Conservation (phyloP, 2,797 vertebrate genomes). For the Phylloscopus collybita region DNA sequence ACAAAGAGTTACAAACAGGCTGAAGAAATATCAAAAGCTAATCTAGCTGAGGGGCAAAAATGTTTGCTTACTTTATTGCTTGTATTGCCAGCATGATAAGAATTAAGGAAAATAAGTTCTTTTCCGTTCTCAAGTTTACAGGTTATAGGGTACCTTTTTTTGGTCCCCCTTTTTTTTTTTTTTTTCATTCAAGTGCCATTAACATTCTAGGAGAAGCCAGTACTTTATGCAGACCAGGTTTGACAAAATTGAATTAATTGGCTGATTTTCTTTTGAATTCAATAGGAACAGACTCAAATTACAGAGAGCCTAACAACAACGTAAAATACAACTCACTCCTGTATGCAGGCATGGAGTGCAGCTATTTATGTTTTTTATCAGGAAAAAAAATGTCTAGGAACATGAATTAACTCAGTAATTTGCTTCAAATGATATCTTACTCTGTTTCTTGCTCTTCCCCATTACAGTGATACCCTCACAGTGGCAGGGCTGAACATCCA, state of each 20-base stretch:
- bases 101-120: neutral
- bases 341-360: neutral
- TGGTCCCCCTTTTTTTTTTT: neutral
- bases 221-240: constrained; percentile 4
- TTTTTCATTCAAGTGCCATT: neutral
- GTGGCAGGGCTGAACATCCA: neutral
- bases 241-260: constrained; percentile 66
- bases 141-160: neutral
- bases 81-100: neutral
- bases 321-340: neutral
- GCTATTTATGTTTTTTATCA: neutral
- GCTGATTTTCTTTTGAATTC: constrained; percentile 31
- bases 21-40: neutral
- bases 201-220: neutral
- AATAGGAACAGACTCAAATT: neutral
- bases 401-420: neutral
- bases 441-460: neutral
- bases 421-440: neutral
- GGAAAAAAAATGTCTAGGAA: neutral
- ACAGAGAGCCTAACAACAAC: neutral
- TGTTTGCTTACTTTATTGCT: neutral
- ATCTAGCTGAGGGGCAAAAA: neutral
- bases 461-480: neutral
- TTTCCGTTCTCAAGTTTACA: neutral
- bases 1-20: neutral